Base-by-base conservation (phyloP, 37 sponge, comb jelly and placozoan species). In the Mnemiopsis leidyi region DNA sequence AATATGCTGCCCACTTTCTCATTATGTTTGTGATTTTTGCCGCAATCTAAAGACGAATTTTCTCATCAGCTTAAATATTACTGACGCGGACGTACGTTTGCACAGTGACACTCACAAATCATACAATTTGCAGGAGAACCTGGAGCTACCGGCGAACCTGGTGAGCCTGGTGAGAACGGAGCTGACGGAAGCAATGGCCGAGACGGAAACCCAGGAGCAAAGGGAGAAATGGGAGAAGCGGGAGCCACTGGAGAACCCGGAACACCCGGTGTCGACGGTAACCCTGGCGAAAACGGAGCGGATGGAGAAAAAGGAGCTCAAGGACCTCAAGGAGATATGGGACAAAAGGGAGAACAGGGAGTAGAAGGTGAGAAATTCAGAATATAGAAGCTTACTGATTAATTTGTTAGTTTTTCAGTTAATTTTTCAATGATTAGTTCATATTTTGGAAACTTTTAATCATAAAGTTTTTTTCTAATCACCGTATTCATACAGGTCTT, bases 221-320 rank as follows among this genome's bases (percentile, higher is more conserved):
- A 21, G 35, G 93, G 93, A 20, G 40, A 75, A 21, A 5, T 0
- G 30, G 93, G 93, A 23, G 93, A 39, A 1, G 9, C 35, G 32
- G 69, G 85, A 68, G 61, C 90, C 23, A 38, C 40, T 7, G 90
- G 90, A 39, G 90, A 85, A 39, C 40, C 90, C 25, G 90, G 90
- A 32, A 23, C 90, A 2, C 28, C 0, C 39, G 90, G 90, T 5
- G 61, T 13, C 5, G 48, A 40, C 29, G 75, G 75, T 29, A 5
- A 23, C 3, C 21, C 7, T 5, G 90, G 90, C 0, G 29, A 85
- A 0, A 28, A 85, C 7, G 90, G 90, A 21, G 90, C 90, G 2
- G 61, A 71, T 28, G 75, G 75, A 3, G 7, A 23, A 71, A 71
- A 85, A 37, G 90, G 90, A 85, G 29, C 90, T 20, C 24, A 38